phyloP scores from a whole-genome alignment of 2,113 vertebrate genomes.

The Dipodomys ordii region DNA sequence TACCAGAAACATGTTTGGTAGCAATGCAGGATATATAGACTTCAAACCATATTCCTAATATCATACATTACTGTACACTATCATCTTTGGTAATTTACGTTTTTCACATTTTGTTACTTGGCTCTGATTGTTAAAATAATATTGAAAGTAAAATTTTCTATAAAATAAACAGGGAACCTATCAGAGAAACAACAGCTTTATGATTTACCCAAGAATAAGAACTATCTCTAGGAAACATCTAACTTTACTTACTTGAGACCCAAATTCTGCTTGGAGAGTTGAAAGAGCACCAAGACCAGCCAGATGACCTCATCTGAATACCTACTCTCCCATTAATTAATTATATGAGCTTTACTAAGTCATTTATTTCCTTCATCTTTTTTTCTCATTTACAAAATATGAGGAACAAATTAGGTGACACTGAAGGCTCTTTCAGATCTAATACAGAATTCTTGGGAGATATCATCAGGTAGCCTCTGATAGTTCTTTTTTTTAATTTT shows the following conservation, averaged over 20 bases:
- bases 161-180: conserved; percentile 43
- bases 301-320: not conserved
- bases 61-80: not conserved
- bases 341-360: not conserved
- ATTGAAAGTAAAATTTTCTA: conserved; percentile 48
- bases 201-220: conserved; percentile 20
- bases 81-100: conserved; percentile 40
- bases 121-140: not conserved
- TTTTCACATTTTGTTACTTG: not conserved
- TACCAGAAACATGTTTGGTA: not conserved
- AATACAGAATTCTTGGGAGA: conserved; percentile 25
- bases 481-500: not conserved
- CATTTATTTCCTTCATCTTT: not conserved
- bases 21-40: not conserved
- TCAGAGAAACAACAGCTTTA: conserved; percentile 26
- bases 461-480: not conserved
- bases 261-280: not conserved
- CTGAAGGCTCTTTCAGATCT: conserved; percentile 36
- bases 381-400: conserved; percentile 51
- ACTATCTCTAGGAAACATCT: not conserved
- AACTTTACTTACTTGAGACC: not conserved
- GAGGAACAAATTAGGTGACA: conserved; percentile 15
- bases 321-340: not conserved
- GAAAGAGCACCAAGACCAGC: not conserved
- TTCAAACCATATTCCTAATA: not conserved